Evolutionary conservation across 2,888 invertebrate species (phyloP).

Genomic region (Catocala nupta): DNA sequence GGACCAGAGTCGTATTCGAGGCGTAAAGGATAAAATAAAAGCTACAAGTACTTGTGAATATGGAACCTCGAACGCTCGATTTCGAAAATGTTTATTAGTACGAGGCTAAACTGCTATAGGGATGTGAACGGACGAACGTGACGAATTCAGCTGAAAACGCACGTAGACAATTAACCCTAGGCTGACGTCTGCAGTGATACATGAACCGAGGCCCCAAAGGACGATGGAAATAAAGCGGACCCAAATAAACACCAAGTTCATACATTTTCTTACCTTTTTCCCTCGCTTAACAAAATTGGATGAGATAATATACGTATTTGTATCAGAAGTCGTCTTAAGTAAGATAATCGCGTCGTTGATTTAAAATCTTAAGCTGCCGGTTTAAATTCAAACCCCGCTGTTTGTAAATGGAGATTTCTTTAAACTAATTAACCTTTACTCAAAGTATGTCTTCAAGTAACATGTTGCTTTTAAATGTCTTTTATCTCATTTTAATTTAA

Average conservation of each 20-base stretch:
- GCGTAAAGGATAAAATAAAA: not conserved
- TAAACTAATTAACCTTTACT: not conserved
- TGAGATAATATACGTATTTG: conserved; percentile 40
- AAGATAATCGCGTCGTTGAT: conserved; percentile 27
- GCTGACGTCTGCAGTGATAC: conserved; percentile 80
- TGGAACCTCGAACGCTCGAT: conserved; percentile 48
- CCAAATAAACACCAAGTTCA: conserved; percentile 70
- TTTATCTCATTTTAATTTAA: not conserved
- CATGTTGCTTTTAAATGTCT: not conserved
- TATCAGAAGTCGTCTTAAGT: conserved; percentile 45
- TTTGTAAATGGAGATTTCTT: conserved; percentile 4
- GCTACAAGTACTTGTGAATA: conserved; percentile 4
- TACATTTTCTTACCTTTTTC: conserved; percentile 63
- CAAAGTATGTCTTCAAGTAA: too few relatives aligned
- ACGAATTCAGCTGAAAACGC: conserved; percentile 78
- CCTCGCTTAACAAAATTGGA: conserved; percentile 53
- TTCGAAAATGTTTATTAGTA: conserved; percentile 63
- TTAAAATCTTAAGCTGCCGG: conserved; percentile 32
- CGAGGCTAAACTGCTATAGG: conserved; percentile 49
- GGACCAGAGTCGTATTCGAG: too few relatives aligned
- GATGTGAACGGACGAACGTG: conserved; percentile 67
- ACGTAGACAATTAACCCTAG: conserved; percentile 81
- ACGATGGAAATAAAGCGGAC: conserved; percentile 65
- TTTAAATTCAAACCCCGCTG: conserved; percentile 26
- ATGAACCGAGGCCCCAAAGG: conserved; percentile 67